These are phyloP conservation scores for Heterocephalus glaber DNA, from an alignment of 2,113 vertebrate genomes.

Conservation along the genomic window DNA sequence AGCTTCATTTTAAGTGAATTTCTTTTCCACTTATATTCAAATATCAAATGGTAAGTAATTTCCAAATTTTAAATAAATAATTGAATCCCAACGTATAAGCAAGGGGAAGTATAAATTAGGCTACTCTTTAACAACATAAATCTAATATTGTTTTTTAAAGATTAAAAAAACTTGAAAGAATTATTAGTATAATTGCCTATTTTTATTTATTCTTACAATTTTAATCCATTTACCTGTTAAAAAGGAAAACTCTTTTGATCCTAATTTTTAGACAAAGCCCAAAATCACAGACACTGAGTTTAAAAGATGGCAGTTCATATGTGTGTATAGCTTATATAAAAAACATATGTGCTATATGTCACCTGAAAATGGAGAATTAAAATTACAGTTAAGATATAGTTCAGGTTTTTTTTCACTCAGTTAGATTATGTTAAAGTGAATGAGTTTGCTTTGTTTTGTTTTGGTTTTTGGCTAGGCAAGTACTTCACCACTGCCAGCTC, in stretches of 20 bases:
- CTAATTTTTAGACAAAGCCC: constrained; percentile 1
- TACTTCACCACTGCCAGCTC: not conserved
- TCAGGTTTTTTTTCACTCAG: not conserved
- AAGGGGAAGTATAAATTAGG: not conserved
- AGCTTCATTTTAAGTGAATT: constrained; percentile 33
- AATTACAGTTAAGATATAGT: not conserved
- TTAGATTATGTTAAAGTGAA: not conserved
- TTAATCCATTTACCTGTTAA: constrained; percentile 40
- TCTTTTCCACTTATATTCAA: constrained; percentile 43
- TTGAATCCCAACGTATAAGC: not conserved
- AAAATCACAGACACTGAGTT: constrained; percentile 3
- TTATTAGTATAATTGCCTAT: constrained; percentile 5
- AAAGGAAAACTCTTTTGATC: not conserved
- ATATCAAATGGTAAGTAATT: not conserved
- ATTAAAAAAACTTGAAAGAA: constrained; percentile 55
- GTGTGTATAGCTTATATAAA: not conserved
- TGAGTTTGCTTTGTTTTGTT: not conserved
- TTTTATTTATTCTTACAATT: constrained; percentile 34
- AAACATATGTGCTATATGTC: not conserved
- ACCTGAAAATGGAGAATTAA: not conserved
- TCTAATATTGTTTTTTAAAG: not conserved
- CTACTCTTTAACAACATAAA: not conserved
- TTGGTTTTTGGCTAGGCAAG: not conserved
- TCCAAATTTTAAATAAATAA: constrained; percentile 52
- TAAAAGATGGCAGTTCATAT: not conserved